Base-by-base conservation (phyloP, 2,888 invertebrate genomes). In the Lasioglossum zephyrum region DNA sequence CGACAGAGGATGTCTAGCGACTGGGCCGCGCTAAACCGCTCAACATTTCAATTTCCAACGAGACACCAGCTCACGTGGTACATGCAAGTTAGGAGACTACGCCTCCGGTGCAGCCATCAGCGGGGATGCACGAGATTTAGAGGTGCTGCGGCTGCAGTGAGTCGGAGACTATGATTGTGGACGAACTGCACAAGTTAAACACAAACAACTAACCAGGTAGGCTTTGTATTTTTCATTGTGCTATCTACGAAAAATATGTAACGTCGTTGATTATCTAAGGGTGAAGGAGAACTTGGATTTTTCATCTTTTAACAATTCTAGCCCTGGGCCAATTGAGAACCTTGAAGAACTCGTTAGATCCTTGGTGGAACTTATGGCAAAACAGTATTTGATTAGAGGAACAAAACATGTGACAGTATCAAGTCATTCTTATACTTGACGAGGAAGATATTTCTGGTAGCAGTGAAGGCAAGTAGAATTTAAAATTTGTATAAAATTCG, bases 21-120 rank as follows among this genome's bases (percentile, higher is more conserved):
- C 91, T 91, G 91, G 57, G 81, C 84, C 73, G 75, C 77, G 79
- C 75, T 81, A 77, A 84, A 87, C 80, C 84, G 69, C 77, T 81
- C 84, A 85, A 85, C 86, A 91, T 87, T 89, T 91, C 89, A 91
- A 91, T 91, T 91, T 91, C 90, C 84, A 82, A 79, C 87, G 85
- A 73, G 91, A 86, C 84, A 86, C 85, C 89, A 76, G 81, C 63
- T 78, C 87, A 87, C 83, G 87, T 87, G 87, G 87, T 70, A 36
- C 60, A 87, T 53, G 22, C 49, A 47, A 44, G 41, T 73, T 82
- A 81, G 87, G 74, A 82, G 41, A 81, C 72, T 82, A 79, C 82
- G 82, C 77, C 79, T 77, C 44, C 77, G 77, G 66, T 73, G 63
- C 69, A 63, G 44, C 31, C 31, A 26, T 31, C 66, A 22, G 39